phyloP scores from a whole-genome alignment of 2,888 invertebrate genomes.

The Ophion ellenae region DNA sequence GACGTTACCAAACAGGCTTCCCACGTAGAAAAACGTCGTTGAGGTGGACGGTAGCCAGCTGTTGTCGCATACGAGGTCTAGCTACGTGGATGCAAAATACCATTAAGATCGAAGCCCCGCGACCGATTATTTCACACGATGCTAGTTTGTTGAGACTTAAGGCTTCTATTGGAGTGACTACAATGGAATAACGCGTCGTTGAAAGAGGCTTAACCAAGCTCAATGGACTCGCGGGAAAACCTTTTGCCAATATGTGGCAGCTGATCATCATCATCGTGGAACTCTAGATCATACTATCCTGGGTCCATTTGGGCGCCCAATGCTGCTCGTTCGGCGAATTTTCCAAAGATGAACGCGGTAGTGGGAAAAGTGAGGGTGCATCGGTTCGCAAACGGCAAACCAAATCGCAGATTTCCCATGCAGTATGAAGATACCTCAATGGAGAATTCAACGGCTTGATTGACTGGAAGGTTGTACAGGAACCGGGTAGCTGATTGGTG shows the following conservation, averaged over 20 bases:
- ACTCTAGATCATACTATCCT: background rate
- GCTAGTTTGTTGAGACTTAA: background rate
- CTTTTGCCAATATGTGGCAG: background rate
- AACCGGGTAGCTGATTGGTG: slow-evolving; percentile 39
- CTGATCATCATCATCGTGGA: background rate
- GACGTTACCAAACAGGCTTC: slow-evolving; percentile 88
- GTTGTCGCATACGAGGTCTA: slow-evolving; percentile 87
- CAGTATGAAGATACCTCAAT: slow-evolving; percentile 48
- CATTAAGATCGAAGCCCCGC: slow-evolving; percentile 77
- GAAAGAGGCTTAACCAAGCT: slow-evolving; percentile 6
- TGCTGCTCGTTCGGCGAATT: background rate
- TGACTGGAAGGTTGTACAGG: slow-evolving; percentile 65
- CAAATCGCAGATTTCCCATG: slow-evolving; percentile 13
- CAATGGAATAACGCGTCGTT: background rate
- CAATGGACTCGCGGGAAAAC: background rate
- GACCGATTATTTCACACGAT: slow-evolving; percentile 23
- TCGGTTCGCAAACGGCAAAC: background rate
- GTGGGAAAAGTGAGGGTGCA: too few relatives aligned
- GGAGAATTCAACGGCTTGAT: slow-evolving; percentile 63
- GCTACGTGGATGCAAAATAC: slow-evolving; percentile 84
- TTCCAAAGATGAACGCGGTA: too few relatives aligned
- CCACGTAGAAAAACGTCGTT: slow-evolving; percentile 88
- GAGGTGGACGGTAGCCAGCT: slow-evolving; percentile 87
- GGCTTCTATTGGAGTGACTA: slow-evolving; percentile 3
- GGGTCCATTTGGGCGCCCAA: background rate